Evolutionary conservation across 2,113 vertebrate species (phyloP).

Genomic region (Aptenodytes forsteri): DNA sequence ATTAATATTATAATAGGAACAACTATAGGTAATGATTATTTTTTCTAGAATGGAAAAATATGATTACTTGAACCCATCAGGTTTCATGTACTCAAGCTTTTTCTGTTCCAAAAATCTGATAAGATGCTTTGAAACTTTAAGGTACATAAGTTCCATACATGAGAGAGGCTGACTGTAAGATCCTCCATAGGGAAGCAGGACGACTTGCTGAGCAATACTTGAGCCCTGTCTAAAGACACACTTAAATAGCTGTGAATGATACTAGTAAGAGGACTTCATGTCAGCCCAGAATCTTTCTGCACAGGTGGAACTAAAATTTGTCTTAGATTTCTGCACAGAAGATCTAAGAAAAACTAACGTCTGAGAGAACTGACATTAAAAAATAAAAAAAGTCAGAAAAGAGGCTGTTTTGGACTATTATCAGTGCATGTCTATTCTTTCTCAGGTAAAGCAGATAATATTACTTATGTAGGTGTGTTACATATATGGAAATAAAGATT

Average conservation of each 20-base stretch:
- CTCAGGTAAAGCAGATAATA: not conserved
- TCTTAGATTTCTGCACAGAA: not conserved
- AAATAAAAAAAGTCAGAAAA: not conserved
- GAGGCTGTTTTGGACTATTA: not conserved
- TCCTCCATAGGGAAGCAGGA: not conserved
- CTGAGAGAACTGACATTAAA: not conserved
- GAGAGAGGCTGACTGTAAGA: not conserved
- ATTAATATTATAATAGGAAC: not conserved
- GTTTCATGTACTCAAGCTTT: not conserved
- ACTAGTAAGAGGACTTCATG: not conserved
- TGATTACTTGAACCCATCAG: not conserved
- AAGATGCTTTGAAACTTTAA: not conserved
- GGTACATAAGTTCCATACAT: accelerated
- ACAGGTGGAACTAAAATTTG: not conserved
- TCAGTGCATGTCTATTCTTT: not conserved
- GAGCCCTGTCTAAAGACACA: not conserved
- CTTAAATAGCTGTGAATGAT: not conserved
- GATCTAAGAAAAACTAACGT: not conserved
- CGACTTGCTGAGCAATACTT: not conserved
- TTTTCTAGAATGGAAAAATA: not conserved
- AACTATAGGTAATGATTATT: not conserved
- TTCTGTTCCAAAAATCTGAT: not conserved
- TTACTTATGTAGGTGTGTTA: not conserved
- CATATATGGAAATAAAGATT: not conserved
- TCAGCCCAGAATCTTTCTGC: not conserved